Evolutionary conservation across 2,888 invertebrate species (phyloP), one percentile per base, ranked within the genome.

Genomic region (Tortrix viridana): DNA sequence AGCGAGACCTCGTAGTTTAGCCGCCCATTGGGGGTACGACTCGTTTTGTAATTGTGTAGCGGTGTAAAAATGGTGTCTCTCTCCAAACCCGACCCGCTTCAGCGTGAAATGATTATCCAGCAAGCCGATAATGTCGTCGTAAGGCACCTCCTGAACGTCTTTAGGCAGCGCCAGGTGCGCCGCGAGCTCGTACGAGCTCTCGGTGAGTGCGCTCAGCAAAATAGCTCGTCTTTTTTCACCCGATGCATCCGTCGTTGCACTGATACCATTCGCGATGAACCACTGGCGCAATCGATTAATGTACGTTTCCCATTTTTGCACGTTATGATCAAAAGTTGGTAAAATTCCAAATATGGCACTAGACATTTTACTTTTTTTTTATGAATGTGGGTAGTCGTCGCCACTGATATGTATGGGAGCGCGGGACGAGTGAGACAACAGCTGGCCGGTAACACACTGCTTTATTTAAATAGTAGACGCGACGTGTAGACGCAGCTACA

Each of bases 41-140:
- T 23, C 23, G 23, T 23, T 23, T 23, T 23, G 23, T 23, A 23
- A 23, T 23, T 23, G 23, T 6, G 23, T 23, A 23, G 23, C 23
- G 23, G 23, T 23, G 23, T 23, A 23, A 23, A 23, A 23, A 23
- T 23, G 5, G 23, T 23, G 23, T 6, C 23, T 23, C 23, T 23
- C 23, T 6, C 69, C 62, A 49, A 76, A 78, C 0, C 74, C 75
- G 7, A 67, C 48, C 5, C 59, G 58, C 46, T 71, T 75, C 6
- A 75, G 73, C 0, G 65, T 70, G 56, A 76, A 75, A 44, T 76
- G 74, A 0, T 57, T 18, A 44, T 76, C 74, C 5, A 76, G 53
- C 9, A 71, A 12, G 14, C 6, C 5, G 2, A 57, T 6, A 16
- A 46, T 48, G n/a, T 48, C 52, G 19, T 58, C 44, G 18, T 22